Conservation (phyloP, 1,140 invertebrate genomes). For the Bacillus rossius region DNA sequence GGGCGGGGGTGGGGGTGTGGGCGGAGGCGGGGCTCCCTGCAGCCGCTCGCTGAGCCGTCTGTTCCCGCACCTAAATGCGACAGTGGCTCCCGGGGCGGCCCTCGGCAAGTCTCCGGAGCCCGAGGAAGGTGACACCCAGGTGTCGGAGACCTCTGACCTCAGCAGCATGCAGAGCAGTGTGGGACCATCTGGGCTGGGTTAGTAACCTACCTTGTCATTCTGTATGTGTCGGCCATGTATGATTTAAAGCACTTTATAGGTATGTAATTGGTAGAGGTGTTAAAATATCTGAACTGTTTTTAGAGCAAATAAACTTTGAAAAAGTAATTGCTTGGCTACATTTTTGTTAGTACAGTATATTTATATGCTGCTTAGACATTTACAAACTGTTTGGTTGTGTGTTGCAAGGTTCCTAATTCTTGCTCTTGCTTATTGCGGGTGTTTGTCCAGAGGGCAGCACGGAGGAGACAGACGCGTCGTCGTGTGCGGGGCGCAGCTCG, state of each 20-base stretch:
- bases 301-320: too few species aligned
- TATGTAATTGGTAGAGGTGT: too few species aligned
- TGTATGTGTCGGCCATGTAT: too few species aligned
- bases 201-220: too few species aligned
- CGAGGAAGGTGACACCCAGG: slow-evolving; percentile 14
- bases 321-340: too few species aligned
- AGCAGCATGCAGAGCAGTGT: slow-evolving; percentile 52
- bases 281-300: too few species aligned
- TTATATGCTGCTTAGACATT: too few species aligned
- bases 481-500: slow-evolving; percentile 30
- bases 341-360: too few species aligned
- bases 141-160: slow-evolving; percentile 42
- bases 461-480: slow-evolving; percentile 46
- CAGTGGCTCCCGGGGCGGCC: background rate
- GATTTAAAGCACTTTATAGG: too few species aligned
- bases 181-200: slow-evolving; percentile 46
- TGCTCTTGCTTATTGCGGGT: too few species aligned
- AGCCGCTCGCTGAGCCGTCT: slow-evolving; percentile 35
- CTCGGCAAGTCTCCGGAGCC: slow-evolving; percentile 13
- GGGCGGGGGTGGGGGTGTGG: slow-evolving; percentile 32
- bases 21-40: slow-evolving; percentile 26
- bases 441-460: slow-evolving; percentile 46
- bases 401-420: too few species aligned
- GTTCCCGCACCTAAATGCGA: slow-evolving; percentile 42
- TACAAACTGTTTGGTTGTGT: too few species aligned